A percentile compares a stretch with the other conserved stretches of the same genome.
Evolutionary conservation across 2,797 vertebrate genomes (phyloP).

Genomic region (Oreochromis grahami): DNA sequence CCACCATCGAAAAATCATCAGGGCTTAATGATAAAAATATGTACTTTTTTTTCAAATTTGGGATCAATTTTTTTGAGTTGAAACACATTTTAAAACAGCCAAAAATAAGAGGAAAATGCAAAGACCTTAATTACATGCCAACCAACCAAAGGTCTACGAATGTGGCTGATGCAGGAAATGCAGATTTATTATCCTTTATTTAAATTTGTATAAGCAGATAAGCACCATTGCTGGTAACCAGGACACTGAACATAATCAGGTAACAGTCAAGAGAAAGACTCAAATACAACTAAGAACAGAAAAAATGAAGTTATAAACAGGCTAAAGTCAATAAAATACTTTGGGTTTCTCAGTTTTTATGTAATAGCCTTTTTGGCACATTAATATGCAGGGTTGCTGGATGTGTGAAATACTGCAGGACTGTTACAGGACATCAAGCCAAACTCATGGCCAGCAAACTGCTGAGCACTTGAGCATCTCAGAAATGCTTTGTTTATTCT

Average conservation of each 20-base stretch:
- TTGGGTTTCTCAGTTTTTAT: conserved; percentile 15
- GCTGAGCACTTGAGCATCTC: conserved; percentile 20
- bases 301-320: neutral
- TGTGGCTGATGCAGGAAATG: neutral
- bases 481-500: conserved; percentile 55
- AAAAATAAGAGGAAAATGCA: neutral
- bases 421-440: conserved; percentile 13
- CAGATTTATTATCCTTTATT: neutral
- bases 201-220: neutral
- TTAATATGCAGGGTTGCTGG: conserved; percentile 24
- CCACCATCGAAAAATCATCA: neutral
- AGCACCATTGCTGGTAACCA: neutral
- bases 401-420: conserved; percentile 13
- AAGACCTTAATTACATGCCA: neutral
- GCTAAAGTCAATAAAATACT: neutral
- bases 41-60: neutral
- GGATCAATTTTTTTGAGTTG: neutral
- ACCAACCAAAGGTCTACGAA: neutral
- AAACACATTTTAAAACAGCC: neutral
- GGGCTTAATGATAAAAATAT: neutral
- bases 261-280: neutral
- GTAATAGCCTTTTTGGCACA: conserved; percentile 17
- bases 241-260: neutral
- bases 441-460: conserved; percentile 34
- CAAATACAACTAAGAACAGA: neutral